Evolutionary conservation across 2,113 vertebrate genomes (phyloP).

Genomic region (Acanthisitta chloris): DNA sequence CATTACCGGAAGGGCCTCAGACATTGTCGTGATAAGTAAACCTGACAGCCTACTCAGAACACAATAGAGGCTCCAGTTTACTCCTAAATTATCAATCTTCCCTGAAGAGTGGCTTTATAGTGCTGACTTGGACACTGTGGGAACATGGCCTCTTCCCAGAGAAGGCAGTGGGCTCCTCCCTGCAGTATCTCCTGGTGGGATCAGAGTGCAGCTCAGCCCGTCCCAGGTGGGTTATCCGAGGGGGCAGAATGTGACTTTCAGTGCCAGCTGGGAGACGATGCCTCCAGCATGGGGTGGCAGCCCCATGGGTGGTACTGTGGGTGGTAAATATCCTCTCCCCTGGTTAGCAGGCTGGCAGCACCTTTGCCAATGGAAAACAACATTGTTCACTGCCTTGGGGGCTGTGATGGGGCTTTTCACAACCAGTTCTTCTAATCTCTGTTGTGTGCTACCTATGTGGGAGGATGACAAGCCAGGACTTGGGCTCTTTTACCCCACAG

Average conservation of each 20-base stretch:
- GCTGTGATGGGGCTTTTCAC: neutral
- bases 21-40: neutral
- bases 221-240: rapidly evolving
- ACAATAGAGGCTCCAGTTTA: slow-evolving; percentile 8
- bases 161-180: neutral
- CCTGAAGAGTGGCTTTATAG: neutral
- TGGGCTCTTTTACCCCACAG: neutral
- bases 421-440: neutral
- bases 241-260: neutral
- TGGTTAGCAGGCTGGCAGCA: neutral
- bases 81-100: slow-evolving; percentile 32
- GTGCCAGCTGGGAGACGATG: neutral
- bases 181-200: neutral
- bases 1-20: neutral
- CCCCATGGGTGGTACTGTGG: neutral
- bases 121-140: neutral
- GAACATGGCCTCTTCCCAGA: neutral
- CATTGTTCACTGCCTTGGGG: rapidly evolving
- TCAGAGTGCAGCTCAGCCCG: neutral
- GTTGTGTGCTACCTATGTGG: neutral
- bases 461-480: neutral
- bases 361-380: neutral
- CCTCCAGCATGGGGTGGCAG: neutral
- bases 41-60: neutral
- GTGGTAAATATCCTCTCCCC: neutral